A percentile compares a stretch with the other conserved stretches of the same genome.
Evolutionary conservation across 2,888 invertebrate species (phyloP).

Genomic region (Caenorhabditis sp.): DNA sequence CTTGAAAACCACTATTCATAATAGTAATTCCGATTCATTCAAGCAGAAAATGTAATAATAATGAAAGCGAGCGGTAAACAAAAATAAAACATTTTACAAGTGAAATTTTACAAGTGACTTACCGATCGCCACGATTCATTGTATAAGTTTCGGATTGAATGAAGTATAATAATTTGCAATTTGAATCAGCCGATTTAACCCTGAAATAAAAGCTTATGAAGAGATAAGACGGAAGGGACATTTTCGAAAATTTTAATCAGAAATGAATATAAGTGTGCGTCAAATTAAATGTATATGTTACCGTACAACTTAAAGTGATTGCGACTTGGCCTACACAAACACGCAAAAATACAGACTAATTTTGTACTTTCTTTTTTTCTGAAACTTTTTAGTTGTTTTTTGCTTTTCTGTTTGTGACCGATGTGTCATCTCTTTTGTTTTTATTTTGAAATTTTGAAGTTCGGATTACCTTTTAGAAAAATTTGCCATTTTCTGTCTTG

Average conservation of each 20-base stretch:
- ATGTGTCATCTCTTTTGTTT: background rate
- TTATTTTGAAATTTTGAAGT: too few relatives aligned
- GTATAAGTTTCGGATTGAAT: too few relatives aligned
- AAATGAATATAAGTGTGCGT: background rate
- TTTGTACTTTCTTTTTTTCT: background rate
- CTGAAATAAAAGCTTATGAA: background rate
- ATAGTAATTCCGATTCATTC: too few relatives aligned
- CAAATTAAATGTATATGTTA: background rate
- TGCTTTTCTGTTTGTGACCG: too few relatives aligned
- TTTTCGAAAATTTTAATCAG: background rate
- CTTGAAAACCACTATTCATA: too few relatives aligned
- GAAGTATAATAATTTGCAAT: too few relatives aligned
- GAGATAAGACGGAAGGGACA: too few relatives aligned
- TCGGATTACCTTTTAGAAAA: background rate
- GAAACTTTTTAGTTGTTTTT: background rate
- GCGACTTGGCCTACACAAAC: background rate
- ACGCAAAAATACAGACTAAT: background rate
- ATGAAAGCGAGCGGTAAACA: too few relatives aligned
- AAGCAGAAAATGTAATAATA: too few relatives aligned
- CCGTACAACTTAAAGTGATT: background rate
- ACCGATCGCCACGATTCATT: background rate
- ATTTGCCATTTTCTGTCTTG: conserved; percentile 29
- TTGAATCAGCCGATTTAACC: too few relatives aligned
- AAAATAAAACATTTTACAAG: too few relatives aligned
- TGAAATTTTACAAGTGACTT: background rate